Evolutionary conservation across 2,888 invertebrate genomes (phyloP).

Genomic region (Schizaphis graminum): DNA sequence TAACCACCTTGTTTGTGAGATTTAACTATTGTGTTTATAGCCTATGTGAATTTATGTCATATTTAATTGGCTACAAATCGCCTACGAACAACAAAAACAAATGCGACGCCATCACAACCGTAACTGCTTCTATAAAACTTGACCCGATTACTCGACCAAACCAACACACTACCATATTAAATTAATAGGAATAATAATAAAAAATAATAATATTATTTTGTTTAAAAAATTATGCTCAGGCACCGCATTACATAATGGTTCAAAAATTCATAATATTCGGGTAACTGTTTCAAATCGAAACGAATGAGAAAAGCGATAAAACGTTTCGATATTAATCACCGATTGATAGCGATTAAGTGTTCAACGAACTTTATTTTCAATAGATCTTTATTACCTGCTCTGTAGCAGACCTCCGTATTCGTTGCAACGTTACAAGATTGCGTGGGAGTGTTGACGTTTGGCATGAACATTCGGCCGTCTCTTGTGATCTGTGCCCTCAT

Average conservation of each 20-base stretch:
- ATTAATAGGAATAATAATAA: neutral
- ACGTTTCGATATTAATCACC: neutral
- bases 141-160: constrained; percentile 36
- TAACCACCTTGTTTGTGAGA: neutral
- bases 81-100: neutral
- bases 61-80: constrained; percentile 23
- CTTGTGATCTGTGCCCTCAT: constrained; percentile 73
- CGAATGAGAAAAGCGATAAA: neutral
- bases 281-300: neutral
- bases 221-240: neutral
- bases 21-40: constrained; percentile 1
- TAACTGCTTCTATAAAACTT: neutral
- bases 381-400: constrained; percentile 74
- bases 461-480: constrained; percentile 79
- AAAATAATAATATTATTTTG: neutral
- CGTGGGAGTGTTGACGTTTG: constrained; percentile 77
- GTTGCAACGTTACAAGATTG: constrained; percentile 77
- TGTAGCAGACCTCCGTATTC: constrained; percentile 80
- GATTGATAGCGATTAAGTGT: neutral
- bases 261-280: neutral
- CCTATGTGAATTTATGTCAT: constrained; percentile 24
- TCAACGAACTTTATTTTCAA: neutral
- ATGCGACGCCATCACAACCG: neutral
- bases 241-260: neutral
- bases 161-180: neutral